Evolutionary conservation across 2,113 vertebrate species (phyloP), one percentile per base, ranked within the genome.

Genomic region (Sinosuthora webbiana): DNA sequence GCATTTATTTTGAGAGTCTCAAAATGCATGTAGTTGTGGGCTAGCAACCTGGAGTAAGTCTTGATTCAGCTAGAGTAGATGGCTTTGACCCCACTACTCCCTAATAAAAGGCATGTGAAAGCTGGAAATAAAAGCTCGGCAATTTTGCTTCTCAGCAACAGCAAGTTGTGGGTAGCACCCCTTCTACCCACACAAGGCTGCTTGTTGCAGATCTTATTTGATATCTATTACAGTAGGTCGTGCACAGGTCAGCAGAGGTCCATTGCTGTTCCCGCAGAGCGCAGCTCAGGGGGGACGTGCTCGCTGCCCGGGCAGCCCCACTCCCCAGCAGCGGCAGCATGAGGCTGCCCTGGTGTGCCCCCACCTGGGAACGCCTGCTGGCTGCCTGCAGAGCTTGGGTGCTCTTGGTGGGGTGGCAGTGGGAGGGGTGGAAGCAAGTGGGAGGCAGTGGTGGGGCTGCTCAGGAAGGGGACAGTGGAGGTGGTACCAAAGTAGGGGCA

Each of bases 391-490:
- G 31, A 37, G 17, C 9, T 0, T 0, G 2, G 49, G 22, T 64
- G 70, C 53, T 5, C 19, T 42, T 80, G 0, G 13, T 59, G 67
- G 71, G 62, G 50, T 0, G 7, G n/a, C 31, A 45, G 37, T 2
- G 28, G 16, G 35, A 37, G 37, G 45, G 37, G 18, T 0, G 5
- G 39, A 22, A 45, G 21, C 18, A 15, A 41, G 22, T 0, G 13
- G 31, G 49, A 3, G 0, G 1, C 0, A 7, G 0, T 47, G n/a
- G 6, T 4, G 1, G 25, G 27, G 16, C 55, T 6, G 19, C 39
- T 69, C 0, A 3, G 68, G 52, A 78, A 83, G 33, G 24, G 5
- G 7, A 15, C 1, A 3, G 15, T 3, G 2, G 30, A 69, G 60
- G 28, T 7, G 14, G 15, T 1, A n/a, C 57, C 4, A 1, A 13